Percentiles rank a stretch among this genome's conserved stretches.
These are phyloP conservation scores for Chouioia cunea DNA, from an alignment of 2,888 invertebrate species.

Conservation along the genomic window DNA sequence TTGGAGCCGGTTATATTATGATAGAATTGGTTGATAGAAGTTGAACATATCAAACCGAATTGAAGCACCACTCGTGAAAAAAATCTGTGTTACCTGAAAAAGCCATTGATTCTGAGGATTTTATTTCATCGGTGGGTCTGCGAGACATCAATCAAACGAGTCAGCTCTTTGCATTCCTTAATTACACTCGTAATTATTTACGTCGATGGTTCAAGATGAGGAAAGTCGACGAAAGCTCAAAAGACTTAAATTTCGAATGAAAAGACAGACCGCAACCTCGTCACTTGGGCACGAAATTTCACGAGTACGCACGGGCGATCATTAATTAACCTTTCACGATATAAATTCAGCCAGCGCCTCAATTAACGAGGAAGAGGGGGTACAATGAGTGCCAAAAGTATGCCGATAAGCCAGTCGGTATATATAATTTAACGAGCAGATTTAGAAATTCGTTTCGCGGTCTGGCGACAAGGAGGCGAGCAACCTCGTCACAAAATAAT, in stretches of 20 bases:
- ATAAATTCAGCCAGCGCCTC: slow-evolving; percentile 48
- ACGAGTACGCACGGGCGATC: slow-evolving; percentile 18
- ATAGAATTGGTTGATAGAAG: too few relatives aligned
- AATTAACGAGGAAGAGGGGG: slow-evolving; percentile 49
- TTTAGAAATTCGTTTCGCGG: slow-evolving; percentile 65
- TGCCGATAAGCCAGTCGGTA: not conserved
- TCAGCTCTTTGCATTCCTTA: not conserved
- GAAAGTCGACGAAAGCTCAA: slow-evolving; percentile 24
- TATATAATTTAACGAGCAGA: slow-evolving; percentile 61
- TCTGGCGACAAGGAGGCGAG: slow-evolving; percentile 63
- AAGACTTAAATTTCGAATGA: slow-evolving; percentile 11
- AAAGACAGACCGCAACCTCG: slow-evolving; percentile 6
- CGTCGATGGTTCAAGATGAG: not conserved
- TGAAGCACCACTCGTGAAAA: too few relatives aligned
- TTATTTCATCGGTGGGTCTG: too few relatives aligned
- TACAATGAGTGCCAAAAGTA: slow-evolving; percentile 52
- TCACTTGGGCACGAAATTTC: slow-evolving; percentile 8
- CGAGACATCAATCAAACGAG: slow-evolving; percentile 3
- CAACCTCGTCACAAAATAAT: slow-evolving; percentile 59
- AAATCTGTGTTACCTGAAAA: too few relatives aligned
- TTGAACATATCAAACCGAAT: too few relatives aligned
- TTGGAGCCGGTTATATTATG: too few relatives aligned
- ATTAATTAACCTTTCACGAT: slow-evolving; percentile 46
- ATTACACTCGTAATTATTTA: slow-evolving; percentile 29
- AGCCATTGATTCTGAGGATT: too few relatives aligned